Evolutionary conservation across 2,888 invertebrate genomes (phyloP), one percentile per base, ranked within the genome.

Genomic region (Patella ulyssiponensis): DNA sequence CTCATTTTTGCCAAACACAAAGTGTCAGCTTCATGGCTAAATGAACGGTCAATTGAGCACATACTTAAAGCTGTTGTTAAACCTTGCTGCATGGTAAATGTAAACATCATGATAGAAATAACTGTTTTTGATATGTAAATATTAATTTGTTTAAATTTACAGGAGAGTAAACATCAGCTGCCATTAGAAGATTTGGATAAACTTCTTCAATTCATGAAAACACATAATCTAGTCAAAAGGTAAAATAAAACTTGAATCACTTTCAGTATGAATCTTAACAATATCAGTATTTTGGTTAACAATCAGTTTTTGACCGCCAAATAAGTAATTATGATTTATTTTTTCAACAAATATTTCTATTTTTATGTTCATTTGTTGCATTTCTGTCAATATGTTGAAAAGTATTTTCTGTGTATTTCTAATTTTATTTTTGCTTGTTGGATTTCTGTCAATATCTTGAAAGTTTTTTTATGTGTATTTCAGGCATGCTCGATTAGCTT

Each of bases 141-240:
- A 2, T 44, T 7, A 44, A 44, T 44, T 44, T 44, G 1, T 44
- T 44, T 9, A 7, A 44, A 64, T 23, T 81, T 83, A 58, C 79
- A 90, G 91, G 89, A 94, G 69, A 94, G 95, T 11, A 92, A 91
- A 64, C 92, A 92, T 20, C 96, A 96, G 85, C 89, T 96, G 17
- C 92, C 95, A 0, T 94, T 94, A 82, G 95, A 95, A 77, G 95
- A 95, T 82, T 92, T 96, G 0, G 93, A 94, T 79, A 93, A 94
- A 44, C 94, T 96, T 0, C 92, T 95, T 84, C 94, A 94, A 80
- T 91, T 93, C 75, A 89, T 96, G 80, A 93, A 91, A 78, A 83
- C 87, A 54, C 82, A 86, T 76, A 88, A 87, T 20, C 85, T 91
- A 74, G 93, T 94, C 75, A 93, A 93, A 75, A 94, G 95, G 94